Conservation (phyloP, 2,113 vertebrate species). For the Rhineura floridana region DNA sequence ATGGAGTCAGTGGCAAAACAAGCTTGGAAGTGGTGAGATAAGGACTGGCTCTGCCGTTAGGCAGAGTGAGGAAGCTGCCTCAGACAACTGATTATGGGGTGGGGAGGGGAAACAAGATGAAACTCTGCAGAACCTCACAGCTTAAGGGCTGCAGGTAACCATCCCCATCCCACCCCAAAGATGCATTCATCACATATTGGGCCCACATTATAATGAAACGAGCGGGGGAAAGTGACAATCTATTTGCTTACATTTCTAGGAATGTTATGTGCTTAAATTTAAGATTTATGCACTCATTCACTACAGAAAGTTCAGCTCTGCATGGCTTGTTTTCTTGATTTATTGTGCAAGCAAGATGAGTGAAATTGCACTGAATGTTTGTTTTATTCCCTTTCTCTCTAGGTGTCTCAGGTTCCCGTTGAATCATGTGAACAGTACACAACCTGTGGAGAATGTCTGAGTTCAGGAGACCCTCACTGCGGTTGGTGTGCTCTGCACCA, state of each 20-base stretch:
- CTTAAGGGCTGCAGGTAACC: too few relatives aligned
- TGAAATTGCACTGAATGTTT: accelerated
- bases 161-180: too few relatives aligned
- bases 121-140: too few relatives aligned
- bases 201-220: neutral
- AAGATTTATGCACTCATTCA: neutral
- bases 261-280: neutral
- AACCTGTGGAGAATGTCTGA: conserved; percentile 94
- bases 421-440: conserved; percentile 96
- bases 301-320: accelerated
- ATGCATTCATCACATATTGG: neutral
- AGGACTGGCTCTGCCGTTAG: too few relatives aligned
- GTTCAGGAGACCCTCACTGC: conserved; percentile 96
- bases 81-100: neutral
- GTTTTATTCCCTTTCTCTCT: conserved; percentile 38
- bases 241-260: neutral
- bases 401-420: conserved; percentile 93
- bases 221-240: too few relatives aligned
- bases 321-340: neutral
- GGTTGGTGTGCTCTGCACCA: conserved; percentile 98
- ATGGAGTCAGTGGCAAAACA: neutral
- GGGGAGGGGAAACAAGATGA: neutral
- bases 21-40: neutral
- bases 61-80: neutral
- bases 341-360: neutral